These are phyloP conservation scores for Coregonus ussuriensis DNA, from an alignment of 2,797 vertebrate genomes.

Conservation along the genomic window DNA sequence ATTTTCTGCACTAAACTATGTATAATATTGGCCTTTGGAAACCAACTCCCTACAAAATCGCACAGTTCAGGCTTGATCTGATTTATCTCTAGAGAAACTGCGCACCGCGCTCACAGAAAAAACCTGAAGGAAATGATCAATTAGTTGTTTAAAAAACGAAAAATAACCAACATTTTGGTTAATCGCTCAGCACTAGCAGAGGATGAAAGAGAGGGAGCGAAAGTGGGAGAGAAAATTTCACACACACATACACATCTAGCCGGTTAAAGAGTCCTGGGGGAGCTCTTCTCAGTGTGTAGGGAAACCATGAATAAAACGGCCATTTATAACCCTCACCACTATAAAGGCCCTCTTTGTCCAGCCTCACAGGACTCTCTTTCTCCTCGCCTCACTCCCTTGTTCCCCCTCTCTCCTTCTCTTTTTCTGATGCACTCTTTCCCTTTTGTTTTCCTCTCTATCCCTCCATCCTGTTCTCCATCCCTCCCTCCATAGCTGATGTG, in stretches of 20 bases:
- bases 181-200: no score
- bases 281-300: slow-evolving; percentile 58
- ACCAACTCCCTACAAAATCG: no score
- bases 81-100: no score
- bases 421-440: slow-evolving; percentile 38
- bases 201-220: no score
- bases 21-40: no score
- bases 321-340: slow-evolving; percentile 60
- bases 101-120: no score
- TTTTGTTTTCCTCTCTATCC: slow-evolving; percentile 62
- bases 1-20: no score
- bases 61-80: no score
- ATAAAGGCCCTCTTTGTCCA: slow-evolving; percentile 73
- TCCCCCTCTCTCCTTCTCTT: slow-evolving; percentile 14
- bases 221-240: not conserved
- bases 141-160: no score
- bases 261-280: slow-evolving; percentile 62
- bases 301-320: slow-evolving; percentile 68
- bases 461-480: slow-evolving; percentile 58
- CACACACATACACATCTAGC: slow-evolving; percentile 9
- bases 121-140: no score
- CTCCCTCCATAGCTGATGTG: slow-evolving; percentile 59
- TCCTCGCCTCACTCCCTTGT: slow-evolving; percentile 57
- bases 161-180: no score
- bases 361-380: slow-evolving; percentile 70